A percentile compares a stretch with the other conserved stretches of the same genome.
Evolutionary conservation across 2,113 vertebrate genomes (phyloP).

Genomic region (Patagioenas fasciata): DNA sequence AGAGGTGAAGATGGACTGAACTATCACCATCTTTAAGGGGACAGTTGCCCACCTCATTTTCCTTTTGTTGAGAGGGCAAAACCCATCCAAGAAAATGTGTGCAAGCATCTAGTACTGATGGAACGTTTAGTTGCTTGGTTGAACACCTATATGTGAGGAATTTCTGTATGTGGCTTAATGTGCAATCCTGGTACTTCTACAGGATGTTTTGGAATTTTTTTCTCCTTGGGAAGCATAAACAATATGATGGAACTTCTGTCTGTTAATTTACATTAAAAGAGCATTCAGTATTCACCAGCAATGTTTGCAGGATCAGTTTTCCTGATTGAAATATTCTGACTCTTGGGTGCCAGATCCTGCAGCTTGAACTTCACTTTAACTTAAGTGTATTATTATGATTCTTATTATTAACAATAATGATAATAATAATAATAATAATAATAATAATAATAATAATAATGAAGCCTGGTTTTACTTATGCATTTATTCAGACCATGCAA

Average conservation of each 20-base stretch:
- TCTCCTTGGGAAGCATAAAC: neutral
- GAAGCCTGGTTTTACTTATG: neutral
- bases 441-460: neutral
- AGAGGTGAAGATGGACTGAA: neutral
- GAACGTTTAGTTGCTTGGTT: neutral
- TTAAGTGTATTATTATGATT: neutral
- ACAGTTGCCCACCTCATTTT: neutral
- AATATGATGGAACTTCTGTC: neutral
- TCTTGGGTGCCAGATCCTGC: neutral
- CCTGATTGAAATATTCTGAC: neutral
- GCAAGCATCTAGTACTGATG: neutral
- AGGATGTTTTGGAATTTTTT: neutral
- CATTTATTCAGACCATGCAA: neutral
- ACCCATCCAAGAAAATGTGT: neutral
- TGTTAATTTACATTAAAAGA: neutral
- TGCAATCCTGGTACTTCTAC: neutral
- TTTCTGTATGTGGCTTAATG: neutral
- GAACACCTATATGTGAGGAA: rapidly evolving
- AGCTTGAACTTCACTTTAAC: neutral
- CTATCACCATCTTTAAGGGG: neutral
- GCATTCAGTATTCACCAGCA: neutral
- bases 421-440: neutral
- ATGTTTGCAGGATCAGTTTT: neutral
- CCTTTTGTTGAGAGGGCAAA: neutral
- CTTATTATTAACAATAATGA: neutral